Evolutionary conservation across 1,140 invertebrate species (phyloP).

Genomic region (Drosophila pruinosa): DNA sequence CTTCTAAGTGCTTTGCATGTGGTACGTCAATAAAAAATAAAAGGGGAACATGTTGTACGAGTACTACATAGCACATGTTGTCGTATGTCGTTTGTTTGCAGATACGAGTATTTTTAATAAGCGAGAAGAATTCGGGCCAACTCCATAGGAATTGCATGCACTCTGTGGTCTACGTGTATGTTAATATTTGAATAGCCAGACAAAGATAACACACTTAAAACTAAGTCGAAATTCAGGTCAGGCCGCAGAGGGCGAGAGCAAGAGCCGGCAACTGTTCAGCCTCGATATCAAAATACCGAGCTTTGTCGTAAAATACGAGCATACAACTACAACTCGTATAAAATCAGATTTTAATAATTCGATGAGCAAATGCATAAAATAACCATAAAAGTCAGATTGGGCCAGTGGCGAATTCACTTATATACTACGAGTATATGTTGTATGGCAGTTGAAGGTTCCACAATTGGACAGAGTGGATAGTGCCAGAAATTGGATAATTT

Average conservation of each 20-base stretch:
- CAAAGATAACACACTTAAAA: constrained; percentile 8
- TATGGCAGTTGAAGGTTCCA: not conserved
- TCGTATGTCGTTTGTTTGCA: not conserved
- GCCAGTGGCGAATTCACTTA: not conserved
- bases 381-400: constrained; percentile 48
- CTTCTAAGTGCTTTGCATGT: constrained; percentile 25
- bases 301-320: constrained; percentile 47
- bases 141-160: constrained; percentile 40
- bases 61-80: constrained; percentile 10
- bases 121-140: constrained; percentile 18
- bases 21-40: constrained; percentile 11
- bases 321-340: too few species aligned
- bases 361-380: constrained; percentile 66
- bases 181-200: constrained; percentile 41
- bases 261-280: constrained; percentile 8
- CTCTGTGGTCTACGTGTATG: constrained; percentile 6
- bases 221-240: constrained; percentile 37
- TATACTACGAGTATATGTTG: not conserved
- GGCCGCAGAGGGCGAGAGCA: not conserved
- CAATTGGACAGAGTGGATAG: not conserved
- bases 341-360: constrained; percentile 44
- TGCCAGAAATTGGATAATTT: constrained; percentile 23
- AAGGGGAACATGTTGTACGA: not conserved
- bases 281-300: constrained; percentile 35
- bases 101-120: constrained; percentile 34